These are phyloP conservation scores for Criorhina ranunculi DNA, from an alignment of 2,888 invertebrate genomes.

Conservation along the genomic window DNA sequence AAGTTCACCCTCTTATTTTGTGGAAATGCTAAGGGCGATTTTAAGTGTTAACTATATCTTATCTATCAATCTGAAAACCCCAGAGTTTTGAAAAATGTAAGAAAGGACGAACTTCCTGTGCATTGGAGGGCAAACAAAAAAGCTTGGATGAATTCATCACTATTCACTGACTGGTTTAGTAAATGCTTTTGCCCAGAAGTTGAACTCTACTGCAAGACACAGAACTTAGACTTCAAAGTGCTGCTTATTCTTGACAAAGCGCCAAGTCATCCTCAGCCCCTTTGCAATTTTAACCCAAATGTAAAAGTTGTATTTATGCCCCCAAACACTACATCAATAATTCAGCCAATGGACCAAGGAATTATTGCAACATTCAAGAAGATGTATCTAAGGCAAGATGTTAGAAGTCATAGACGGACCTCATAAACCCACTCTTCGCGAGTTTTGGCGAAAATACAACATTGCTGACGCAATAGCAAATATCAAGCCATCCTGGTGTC, in stretches of 20 bases:
- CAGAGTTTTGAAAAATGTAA: constrained; percentile 78
- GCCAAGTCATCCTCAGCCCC: constrained; percentile 7
- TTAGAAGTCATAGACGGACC: constrained; percentile 18
- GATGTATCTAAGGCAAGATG: constrained; percentile 60
- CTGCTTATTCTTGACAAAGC: constrained; percentile 50
- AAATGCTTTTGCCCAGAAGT: constrained; percentile 72
- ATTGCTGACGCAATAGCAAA: constrained; percentile 17
- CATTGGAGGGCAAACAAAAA: constrained; percentile 79
- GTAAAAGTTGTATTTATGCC: constrained; percentile 34
- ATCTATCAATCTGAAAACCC: constrained; percentile 80
- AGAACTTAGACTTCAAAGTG: constrained; percentile 44
- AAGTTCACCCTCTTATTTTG: constrained; percentile 6
- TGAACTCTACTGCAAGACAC: constrained; percentile 59
- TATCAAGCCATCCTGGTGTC: no score
- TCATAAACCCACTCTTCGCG: no score
- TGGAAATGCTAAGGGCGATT: constrained; percentile 72
- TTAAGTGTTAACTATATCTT: constrained; percentile 80
- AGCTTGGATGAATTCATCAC: constrained; percentile 78
- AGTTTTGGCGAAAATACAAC: constrained; percentile 18
- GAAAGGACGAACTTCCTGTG: constrained; percentile 78
- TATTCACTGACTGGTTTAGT: constrained; percentile 78
- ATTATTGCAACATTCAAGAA: constrained; percentile 55
- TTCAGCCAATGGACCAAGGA: constrained; percentile 50
- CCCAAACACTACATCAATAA: constrained; percentile 38
- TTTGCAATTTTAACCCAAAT: constrained; percentile 27